A percentile compares a stretch with the other conserved stretches of the same genome.
phyloP scores from a whole-genome alignment of 2,797 vertebrate species.

The Smutsia temminckii region DNA sequence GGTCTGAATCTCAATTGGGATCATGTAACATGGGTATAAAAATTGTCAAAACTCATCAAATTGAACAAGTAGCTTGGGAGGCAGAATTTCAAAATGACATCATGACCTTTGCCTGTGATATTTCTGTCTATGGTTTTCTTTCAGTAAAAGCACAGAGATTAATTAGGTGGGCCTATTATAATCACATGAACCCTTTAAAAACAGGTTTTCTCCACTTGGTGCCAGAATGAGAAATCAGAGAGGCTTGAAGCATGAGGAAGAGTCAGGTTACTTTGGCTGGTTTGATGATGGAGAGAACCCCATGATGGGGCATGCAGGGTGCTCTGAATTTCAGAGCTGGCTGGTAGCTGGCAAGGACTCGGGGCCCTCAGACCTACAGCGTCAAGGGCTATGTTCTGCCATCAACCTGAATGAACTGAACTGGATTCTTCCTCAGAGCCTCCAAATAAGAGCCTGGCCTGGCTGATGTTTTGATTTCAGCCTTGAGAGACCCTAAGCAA shows the following conservation, averaged over 20 bases:
- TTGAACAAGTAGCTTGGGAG: neutral
- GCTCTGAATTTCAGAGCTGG: neutral
- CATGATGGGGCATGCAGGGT: neutral
- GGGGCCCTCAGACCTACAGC: neutral
- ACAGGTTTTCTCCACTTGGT: neutral
- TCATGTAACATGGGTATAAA: neutral
- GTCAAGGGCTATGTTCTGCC: neutral
- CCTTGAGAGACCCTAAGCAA: neutral
- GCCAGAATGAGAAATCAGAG: neutral
- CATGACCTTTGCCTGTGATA: accelerated
- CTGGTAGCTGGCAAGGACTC: neutral
- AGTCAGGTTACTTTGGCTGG: neutral
- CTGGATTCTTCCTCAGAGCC: neutral
- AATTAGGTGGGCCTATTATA: neutral
- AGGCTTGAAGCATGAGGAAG: neutral
- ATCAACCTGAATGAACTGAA: neutral
- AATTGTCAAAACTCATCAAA: neutral
- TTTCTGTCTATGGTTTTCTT: neutral
- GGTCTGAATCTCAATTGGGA: neutral
- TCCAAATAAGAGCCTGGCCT: neutral
- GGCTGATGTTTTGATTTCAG: neutral
- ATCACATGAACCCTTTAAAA: neutral
- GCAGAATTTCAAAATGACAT: neutral
- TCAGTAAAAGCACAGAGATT: neutral
- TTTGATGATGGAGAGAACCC: neutral